Percentiles rank a stretch among this genome's conserved stretches.
These are phyloP conservation scores for Chorisops tibialis DNA, from an alignment of 2,888 invertebrate genomes.

Conservation along the genomic window DNA sequence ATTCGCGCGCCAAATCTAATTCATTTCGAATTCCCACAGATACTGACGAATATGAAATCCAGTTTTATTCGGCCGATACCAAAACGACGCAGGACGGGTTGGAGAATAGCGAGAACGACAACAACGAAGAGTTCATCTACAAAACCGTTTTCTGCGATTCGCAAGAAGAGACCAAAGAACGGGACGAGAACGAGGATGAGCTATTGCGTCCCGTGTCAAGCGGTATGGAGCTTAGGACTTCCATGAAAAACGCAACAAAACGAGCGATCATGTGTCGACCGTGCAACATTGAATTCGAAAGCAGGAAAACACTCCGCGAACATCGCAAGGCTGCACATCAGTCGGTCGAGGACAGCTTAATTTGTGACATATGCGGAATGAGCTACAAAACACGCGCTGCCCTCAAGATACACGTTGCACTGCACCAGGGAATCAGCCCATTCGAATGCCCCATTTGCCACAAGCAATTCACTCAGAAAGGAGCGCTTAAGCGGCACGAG, in stretches of 20 bases:
- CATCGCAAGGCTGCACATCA: slow-evolving; percentile 18
- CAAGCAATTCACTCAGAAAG: slow-evolving; percentile 58
- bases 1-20: too few relatives aligned
- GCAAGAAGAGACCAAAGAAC: background rate
- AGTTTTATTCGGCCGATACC: slow-evolving; percentile 2
- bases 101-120: background rate
- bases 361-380: slow-evolving; percentile 55
- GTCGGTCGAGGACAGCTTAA: slow-evolving; percentile 5
- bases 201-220: too few relatives aligned
- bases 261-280: slow-evolving; percentile 22
- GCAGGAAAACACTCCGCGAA: slow-evolving; percentile 20
- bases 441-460: slow-evolving; percentile 54
- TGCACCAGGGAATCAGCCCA: slow-evolving; percentile 55
- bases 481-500: slow-evolving; percentile 54
- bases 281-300: slow-evolving; percentile 27
- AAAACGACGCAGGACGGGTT: background rate
- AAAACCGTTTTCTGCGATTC: background rate
- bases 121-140: too few relatives aligned
- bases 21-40: slow-evolving; percentile 12
- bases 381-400: slow-evolving; percentile 55
- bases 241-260: background rate
- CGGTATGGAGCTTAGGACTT: too few relatives aligned
- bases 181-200: background rate
- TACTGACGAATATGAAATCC: slow-evolving; percentile 28
- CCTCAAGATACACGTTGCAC: slow-evolving; percentile 54